phyloP scores from a whole-genome alignment of 64 coral and sea anemone species.

The Dendronephthya gigantea region DNA sequence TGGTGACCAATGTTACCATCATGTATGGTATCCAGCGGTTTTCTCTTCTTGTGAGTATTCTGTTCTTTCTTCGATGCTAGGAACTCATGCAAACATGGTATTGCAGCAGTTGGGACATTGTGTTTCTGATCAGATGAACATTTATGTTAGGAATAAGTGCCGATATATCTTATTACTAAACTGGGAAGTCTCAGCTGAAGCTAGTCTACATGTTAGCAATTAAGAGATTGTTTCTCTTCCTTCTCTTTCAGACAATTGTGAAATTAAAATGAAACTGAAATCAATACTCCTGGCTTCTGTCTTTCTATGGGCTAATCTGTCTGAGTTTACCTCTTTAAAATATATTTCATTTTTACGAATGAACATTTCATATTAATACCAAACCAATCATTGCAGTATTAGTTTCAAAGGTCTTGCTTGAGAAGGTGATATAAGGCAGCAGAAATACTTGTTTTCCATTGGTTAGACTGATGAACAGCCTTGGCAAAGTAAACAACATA shows the following conservation, averaged over 20 bases:
- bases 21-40: neutral
- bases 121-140: slow-evolving; percentile 58
- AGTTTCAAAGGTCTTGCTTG: neutral
- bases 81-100: slow-evolving; percentile 79
- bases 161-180: neutral
- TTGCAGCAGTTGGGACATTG: slow-evolving; percentile 78
- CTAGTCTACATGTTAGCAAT: too few species aligned
- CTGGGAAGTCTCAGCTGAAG: neutral
- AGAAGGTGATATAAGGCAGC: neutral
- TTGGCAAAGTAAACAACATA: neutral
- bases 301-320: neutral
- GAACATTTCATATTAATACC: too few species aligned
- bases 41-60: neutral
- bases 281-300: neutral
- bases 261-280: too few species aligned
- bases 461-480: neutral
- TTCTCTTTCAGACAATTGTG: too few species aligned
- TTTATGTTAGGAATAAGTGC: neutral
- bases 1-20: neutral
- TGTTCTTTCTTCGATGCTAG: slow-evolving; percentile 25
- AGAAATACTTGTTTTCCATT: neutral
- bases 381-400: neutral
- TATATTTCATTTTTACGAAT: too few species aligned
- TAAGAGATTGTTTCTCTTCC: too few species aligned
- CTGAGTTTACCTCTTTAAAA: too few species aligned